phyloP scores from a whole-genome alignment of 2,797 vertebrate genomes.

The Alfaro cultratus region DNA sequence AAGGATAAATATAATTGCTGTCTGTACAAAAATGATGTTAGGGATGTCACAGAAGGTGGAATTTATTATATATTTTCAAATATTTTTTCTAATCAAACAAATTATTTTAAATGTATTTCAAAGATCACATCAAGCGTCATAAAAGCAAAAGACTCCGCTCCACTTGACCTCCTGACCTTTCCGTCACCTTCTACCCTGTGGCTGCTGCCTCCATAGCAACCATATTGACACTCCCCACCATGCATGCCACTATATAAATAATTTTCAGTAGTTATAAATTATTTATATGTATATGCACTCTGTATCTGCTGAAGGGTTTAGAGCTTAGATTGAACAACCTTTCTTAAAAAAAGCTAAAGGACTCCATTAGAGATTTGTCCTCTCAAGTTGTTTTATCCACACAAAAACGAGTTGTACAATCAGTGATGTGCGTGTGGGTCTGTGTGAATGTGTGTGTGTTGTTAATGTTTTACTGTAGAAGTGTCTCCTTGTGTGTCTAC shows the following conservation, averaged over 20 bases:
- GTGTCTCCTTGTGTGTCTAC: constrained; percentile 16
- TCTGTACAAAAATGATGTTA: not conserved
- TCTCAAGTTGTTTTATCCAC: not conserved
- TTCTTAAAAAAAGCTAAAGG: constrained; percentile 8
- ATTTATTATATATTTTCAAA: not conserved
- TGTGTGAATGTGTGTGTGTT: constrained; percentile 12
- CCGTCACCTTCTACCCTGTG: constrained; percentile 20
- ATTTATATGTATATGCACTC: constrained; percentile 32
- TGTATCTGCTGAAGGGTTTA: constrained; percentile 41
- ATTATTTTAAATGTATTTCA: not conserved
- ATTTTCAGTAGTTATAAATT: constrained; percentile 53
- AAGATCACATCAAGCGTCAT: not conserved
- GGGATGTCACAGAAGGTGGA: not conserved
- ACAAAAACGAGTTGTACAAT: constrained; percentile 2
- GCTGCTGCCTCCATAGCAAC: constrained; percentile 23
- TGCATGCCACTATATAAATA: constrained; percentile 47
- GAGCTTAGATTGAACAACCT: constrained; percentile 1
- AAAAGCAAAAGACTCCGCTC: not conserved
- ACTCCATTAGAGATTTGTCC: not conserved
- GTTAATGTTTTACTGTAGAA: not conserved
- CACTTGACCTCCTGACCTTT: constrained; percentile 12
- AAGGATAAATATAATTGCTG: not conserved
- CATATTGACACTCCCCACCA: not conserved
- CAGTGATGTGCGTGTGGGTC: constrained; percentile 8
- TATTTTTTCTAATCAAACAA: not conserved